These are phyloP conservation scores for Sericinus montela DNA, from an alignment of 2,888 invertebrate genomes.

Conservation along the genomic window DNA sequence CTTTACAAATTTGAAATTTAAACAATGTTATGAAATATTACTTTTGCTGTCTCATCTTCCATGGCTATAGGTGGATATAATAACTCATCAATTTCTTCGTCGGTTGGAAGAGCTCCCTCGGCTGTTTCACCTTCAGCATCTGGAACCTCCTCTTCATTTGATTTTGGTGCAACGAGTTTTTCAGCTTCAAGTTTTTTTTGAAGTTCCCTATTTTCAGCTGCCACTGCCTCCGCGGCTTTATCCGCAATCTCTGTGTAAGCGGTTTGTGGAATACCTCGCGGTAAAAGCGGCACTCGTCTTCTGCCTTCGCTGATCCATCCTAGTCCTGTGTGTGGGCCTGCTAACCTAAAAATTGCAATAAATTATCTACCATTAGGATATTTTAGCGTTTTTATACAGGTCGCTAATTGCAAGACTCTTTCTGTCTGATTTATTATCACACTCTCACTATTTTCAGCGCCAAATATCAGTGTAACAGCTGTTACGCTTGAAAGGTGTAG, in stretches of 20 bases:
- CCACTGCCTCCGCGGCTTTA: slow-evolving; percentile 80
- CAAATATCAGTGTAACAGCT: no score
- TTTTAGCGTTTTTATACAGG: no score
- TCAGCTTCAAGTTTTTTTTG: slow-evolving; percentile 58
- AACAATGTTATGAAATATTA: slow-evolving; percentile 27
- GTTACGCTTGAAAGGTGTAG: no score
- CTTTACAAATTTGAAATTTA: neutral
- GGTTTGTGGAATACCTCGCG: slow-evolving; percentile 91
- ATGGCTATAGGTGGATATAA: slow-evolving; percentile 62
- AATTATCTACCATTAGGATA: no score
- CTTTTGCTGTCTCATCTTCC: slow-evolving; percentile 67
- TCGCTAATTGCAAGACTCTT: no score
- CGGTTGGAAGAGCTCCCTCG: slow-evolving; percentile 41
- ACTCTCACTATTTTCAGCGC: no score
- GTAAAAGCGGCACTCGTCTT: slow-evolving; percentile 89
- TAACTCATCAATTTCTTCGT: slow-evolving; percentile 50
- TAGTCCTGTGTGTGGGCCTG: slow-evolving; percentile 82
- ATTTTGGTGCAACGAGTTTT: slow-evolving; percentile 52
- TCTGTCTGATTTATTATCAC: no score
- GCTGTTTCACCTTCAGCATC: slow-evolving; percentile 54
- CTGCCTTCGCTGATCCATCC: slow-evolving; percentile 95
- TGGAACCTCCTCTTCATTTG: slow-evolving; percentile 50
- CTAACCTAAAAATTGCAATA: slow-evolving; percentile 75
- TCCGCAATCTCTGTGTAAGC: slow-evolving; percentile 91
- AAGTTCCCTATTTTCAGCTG: slow-evolving; percentile 59